phyloP scores from a whole-genome alignment of 2,797 vertebrate genomes.

The Periophthalmus magnuspinnatus region DNA sequence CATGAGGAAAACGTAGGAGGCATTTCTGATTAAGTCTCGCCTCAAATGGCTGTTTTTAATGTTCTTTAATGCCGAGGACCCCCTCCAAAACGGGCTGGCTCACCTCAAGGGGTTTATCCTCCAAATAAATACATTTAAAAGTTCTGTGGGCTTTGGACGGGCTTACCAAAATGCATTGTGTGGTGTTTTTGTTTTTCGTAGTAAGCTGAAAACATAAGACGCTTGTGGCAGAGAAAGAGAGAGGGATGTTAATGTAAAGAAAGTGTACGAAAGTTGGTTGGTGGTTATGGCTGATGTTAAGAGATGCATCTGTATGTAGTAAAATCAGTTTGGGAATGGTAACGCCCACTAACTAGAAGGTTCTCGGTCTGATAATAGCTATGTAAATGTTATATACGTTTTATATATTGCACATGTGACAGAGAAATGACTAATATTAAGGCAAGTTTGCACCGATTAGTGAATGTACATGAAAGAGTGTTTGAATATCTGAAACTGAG shows the following conservation, averaged over 20 bases:
- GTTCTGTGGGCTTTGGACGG: conserved; percentile 18
- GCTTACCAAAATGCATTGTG: conserved; percentile 22
- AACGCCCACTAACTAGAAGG: too few species aligned
- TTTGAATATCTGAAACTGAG: too few species aligned
- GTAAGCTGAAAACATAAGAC: conserved; percentile 13
- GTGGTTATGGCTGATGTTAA: not conserved
- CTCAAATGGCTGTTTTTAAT: conserved; percentile 31
- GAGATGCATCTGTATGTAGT: not conserved
- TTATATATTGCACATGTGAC: too few species aligned
- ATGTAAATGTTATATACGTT: too few species aligned
- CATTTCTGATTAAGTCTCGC: conserved; percentile 51
- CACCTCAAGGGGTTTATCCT: too few species aligned
- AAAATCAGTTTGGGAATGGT: not conserved
- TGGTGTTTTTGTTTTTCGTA: not conserved
- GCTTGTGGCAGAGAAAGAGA: conserved; percentile 14
- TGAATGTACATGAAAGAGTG: too few species aligned
- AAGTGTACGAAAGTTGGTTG: not conserved
- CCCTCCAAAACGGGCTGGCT: too few species aligned
- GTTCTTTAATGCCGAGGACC: not conserved
- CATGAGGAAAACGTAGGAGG: conserved; percentile 28
- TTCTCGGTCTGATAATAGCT: too few species aligned
- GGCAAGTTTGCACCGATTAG: too few species aligned
- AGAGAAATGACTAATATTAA: too few species aligned
- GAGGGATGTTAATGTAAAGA: not conserved
- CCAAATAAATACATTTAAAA: too few species aligned